Evolutionary conservation across 2,888 invertebrate genomes (phyloP).

Genomic region (Protodeltote pygarga): DNA sequence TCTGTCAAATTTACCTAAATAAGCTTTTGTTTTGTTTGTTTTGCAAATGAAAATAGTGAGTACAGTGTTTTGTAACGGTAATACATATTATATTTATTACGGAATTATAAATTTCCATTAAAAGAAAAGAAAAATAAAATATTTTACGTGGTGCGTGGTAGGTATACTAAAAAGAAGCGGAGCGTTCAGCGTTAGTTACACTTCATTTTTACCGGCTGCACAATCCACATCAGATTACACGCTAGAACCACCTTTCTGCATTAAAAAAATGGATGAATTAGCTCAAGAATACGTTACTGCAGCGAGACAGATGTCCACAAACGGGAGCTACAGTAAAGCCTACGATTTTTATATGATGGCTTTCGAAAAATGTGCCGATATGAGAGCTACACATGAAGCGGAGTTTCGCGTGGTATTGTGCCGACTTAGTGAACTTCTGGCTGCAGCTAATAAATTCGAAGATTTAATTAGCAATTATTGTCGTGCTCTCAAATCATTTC

Average conservation of each 20-base stretch:
- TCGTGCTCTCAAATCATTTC: constrained; percentile 62
- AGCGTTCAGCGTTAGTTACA: neutral
- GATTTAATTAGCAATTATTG: constrained; percentile 70
- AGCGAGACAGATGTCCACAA: constrained; percentile 59
- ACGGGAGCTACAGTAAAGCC: constrained; percentile 62
- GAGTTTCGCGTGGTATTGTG: constrained; percentile 66
- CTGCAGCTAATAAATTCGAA: constrained; percentile 56
- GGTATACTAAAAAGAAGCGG: too few species aligned
- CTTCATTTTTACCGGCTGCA: neutral
- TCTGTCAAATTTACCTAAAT: neutral
- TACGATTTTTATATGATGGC: constrained; percentile 68
- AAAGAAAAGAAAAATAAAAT: neutral
- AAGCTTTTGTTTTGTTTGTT: constrained; percentile 2
- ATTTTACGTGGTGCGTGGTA: neutral
- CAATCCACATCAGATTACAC: too few species aligned
- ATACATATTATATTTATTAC: too few species aligned
- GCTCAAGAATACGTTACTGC: constrained; percentile 55
- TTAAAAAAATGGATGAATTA: constrained; percentile 54
- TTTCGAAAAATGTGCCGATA: constrained; percentile 59
- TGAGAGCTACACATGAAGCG: constrained; percentile 54
- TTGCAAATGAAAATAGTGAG: neutral
- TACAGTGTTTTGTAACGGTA: neutral
- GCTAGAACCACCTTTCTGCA: too few species aligned
- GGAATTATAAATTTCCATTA: neutral
- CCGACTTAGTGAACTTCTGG: constrained; percentile 59